phyloP scores from a whole-genome alignment of 2,888 invertebrate genomes.

The Belgica antarctica region DNA sequence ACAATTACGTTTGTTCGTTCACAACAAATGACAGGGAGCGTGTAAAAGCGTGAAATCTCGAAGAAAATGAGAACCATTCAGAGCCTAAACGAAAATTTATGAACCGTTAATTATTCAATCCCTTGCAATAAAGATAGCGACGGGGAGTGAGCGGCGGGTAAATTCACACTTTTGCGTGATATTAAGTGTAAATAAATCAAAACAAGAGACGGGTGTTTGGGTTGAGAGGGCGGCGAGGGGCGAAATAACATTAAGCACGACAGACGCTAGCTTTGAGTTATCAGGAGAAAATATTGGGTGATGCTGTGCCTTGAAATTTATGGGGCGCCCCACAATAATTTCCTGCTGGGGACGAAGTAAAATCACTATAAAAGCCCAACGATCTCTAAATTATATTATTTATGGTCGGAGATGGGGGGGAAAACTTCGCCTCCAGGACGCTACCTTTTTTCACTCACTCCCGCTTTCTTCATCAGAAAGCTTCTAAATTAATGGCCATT shows the following conservation, averaged over 20 bases:
- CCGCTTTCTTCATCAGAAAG: not conserved
- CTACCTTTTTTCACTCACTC: constrained; percentile 6
- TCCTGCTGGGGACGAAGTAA: not conserved
- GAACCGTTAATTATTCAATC: constrained; percentile 38
- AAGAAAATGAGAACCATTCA: not conserved
- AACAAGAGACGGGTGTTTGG: not conserved
- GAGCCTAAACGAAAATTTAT: constrained; percentile 40
- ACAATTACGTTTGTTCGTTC: not conserved
- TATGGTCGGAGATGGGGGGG: not conserved
- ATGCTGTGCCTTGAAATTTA: constrained; percentile 14
- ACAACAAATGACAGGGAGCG: not conserved
- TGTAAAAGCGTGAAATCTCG: constrained; percentile 2
- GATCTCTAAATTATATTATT: constrained; percentile 26
- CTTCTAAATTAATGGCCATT: constrained; percentile 22
- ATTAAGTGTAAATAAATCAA: constrained; percentile 40
- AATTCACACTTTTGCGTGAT: constrained; percentile 35
- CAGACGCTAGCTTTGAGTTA: constrained; percentile 17
- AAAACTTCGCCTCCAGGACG: not conserved
- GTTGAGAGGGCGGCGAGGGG: not conserved
- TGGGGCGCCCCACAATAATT: not conserved
- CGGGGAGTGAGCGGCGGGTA: not conserved
- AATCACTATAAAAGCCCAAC: constrained; percentile 12
- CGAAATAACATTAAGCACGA: not conserved
- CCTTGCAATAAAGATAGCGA: constrained; percentile 8
- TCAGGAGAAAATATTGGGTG: constrained; percentile 7